Evolutionary conservation across 2,113 vertebrate species (phyloP), one percentile per base, ranked within the genome.

Genomic region (Cyphomyrus discorhynchus): DNA sequence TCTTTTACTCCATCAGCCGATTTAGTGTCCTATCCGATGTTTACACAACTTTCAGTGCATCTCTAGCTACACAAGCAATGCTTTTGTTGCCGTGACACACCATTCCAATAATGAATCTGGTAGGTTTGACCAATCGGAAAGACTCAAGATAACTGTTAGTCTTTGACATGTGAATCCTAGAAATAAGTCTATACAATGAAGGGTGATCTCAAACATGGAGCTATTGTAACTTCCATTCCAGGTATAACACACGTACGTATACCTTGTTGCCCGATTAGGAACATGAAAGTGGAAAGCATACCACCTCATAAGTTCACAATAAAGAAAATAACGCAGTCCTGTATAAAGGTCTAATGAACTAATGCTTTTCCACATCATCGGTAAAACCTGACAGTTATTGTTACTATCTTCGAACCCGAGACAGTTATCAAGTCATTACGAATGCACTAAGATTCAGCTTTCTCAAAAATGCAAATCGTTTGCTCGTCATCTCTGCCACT

Each of bases 1-100:
- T 89, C 91, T 91, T 91, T 93, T 93, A 92, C 89, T 82, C 87
- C 89, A 93, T 90, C 90, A 91, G 93, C 92, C 91, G 92, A 93
- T 90, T 82, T 85, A 10, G 74, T 39, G 17, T 42, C 13, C 82
- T 46, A 70, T 52, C 74, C 89, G 27, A 86, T 93, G 93, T 94
- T 94, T 93, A 91, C 92, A 93, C 93, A 92, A 94, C 92, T 92
- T 92, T 83, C 92, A 42, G 87, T 82, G 35, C 74, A 42, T 80
- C 35, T 80, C 74, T 19, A n/a, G 1, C 35, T 53, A 88, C 39
- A 66, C 19, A 88, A 46, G 3, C 11, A 62, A 66, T 62, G 53
- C 45, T 39, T 77, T 77, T 77, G 70, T 17, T 5, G 31, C 11
- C n/a, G 15, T 77, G 35, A 77, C 74, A 77, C 10, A 77, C 74